These are phyloP conservation scores for Enteromius fasciolatus DNA, from an alignment of 2,797 vertebrate species.

Conservation along the genomic window DNA sequence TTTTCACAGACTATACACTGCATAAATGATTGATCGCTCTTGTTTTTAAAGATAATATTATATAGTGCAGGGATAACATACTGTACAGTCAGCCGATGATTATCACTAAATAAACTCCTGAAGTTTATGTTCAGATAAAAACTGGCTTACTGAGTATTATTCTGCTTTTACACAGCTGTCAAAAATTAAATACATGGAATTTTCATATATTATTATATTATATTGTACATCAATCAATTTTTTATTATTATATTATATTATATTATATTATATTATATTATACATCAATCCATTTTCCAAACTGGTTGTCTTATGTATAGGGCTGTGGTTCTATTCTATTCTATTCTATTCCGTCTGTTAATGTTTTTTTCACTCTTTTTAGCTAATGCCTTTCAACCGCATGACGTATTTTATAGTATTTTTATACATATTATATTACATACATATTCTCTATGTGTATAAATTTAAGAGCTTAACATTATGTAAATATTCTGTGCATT, in stretches of 20 bases:
- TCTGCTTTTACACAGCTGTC: neutral
- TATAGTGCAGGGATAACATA: neutral
- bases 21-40: neutral
- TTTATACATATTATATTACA: too few species aligned
- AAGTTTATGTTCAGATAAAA: slow-evolving; percentile 10
- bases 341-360: neutral
- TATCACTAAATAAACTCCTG: neutral
- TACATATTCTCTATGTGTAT: neutral
- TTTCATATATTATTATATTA: neutral
- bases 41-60: slow-evolving; percentile 26
- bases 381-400: neutral
- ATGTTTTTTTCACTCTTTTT: neutral
- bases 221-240: neutral
- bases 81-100: neutral
- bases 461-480: neutral
- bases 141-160: neutral
- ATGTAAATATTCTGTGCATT: neutral
- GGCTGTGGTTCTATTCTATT: neutral
- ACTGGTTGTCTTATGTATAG: too few species aligned
- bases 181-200: neutral
- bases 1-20: neutral
- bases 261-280: too few species aligned
- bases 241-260: neutral
- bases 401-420: neutral
- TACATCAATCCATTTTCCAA: too few species aligned